Conservation (phyloP, 1,140 invertebrate genomes). For the Drosophila santomea region DNA sequence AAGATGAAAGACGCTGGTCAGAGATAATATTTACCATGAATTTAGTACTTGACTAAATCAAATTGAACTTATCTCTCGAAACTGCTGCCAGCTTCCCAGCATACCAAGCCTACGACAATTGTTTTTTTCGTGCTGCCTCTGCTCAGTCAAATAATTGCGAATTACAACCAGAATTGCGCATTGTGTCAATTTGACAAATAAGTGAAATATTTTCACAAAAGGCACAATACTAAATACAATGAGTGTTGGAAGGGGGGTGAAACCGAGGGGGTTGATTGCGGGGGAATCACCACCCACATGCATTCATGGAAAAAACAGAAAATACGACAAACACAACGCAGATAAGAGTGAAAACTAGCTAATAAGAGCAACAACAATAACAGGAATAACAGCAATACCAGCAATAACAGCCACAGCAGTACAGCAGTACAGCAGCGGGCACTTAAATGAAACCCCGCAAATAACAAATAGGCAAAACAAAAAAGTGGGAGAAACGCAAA, state of each 20-base stretch:
- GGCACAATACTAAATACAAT: slow-evolving; percentile 34
- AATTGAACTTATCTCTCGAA: slow-evolving; percentile 49
- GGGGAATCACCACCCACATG: slow-evolving; percentile 50
- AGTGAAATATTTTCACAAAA: slow-evolving; percentile 66
- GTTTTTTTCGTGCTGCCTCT: slow-evolving; percentile 9
- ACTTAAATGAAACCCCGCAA: slow-evolving; percentile 73
- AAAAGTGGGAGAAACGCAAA: slow-evolving; percentile 22
- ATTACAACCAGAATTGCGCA: slow-evolving; percentile 55
- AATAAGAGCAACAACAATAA: slow-evolving; percentile 40
- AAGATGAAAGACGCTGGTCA: slow-evolving; percentile 22
- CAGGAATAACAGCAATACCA: background rate
- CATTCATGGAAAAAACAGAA: slow-evolving; percentile 27
- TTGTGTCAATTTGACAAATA: slow-evolving; percentile 69
- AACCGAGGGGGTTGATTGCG: background rate
- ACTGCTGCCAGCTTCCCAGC: slow-evolving; percentile 35
- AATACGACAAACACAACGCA: slow-evolving; percentile 7
- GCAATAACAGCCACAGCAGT: background rate
- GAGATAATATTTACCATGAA: slow-evolving; percentile 44
- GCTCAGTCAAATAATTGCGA: slow-evolving; percentile 39
- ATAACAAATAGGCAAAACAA: slow-evolving; percentile 53
- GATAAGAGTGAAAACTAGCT: slow-evolving; percentile 52
- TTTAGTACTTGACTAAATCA: slow-evolving; percentile 55
- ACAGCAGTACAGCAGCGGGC: slow-evolving; percentile 41
- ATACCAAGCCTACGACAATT: slow-evolving; percentile 13
- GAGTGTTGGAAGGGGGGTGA: slow-evolving; percentile 7